phyloP scores from a whole-genome alignment of 2,113 vertebrate genomes.

The Mirza zaza region DNA sequence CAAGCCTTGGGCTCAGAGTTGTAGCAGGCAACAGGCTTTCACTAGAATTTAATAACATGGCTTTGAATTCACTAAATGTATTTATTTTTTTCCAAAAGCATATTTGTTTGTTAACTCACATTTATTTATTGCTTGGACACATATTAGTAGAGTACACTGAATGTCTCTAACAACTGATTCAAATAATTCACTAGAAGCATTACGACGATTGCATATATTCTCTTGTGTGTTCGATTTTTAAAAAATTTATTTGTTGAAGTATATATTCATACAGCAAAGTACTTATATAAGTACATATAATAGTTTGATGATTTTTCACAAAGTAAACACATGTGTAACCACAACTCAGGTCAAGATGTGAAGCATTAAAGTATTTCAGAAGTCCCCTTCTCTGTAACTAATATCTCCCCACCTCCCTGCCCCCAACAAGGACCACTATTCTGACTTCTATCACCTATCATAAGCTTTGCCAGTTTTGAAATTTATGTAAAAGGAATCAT shows the following conservation, averaged over 20 bases:
- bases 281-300: not conserved
- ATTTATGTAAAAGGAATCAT: not conserved
- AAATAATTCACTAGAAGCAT: slow-evolving; percentile 4
- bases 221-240: not conserved
- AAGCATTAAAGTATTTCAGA: not conserved
- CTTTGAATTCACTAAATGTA: not conserved
- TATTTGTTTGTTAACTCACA: not conserved
- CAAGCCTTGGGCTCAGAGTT: not conserved
- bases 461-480: not conserved
- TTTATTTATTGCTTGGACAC: not conserved
- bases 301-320: not conserved
- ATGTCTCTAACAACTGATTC: not conserved
- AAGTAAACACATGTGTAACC: not conserved
- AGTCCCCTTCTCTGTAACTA: not conserved
- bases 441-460: not conserved
- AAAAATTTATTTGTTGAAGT: not conserved
- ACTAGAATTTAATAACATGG: not conserved
- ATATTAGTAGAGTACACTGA: not conserved
- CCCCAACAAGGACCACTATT: not conserved
- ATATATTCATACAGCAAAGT: not conserved
- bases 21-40: not conserved
- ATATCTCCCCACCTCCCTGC: rapidly evolving
- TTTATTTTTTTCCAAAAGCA: not conserved
- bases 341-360: not conserved
- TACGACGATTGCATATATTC: not conserved